These are phyloP conservation scores for Copsychus sechellarum DNA, from an alignment of 2,113 vertebrate species.

Conservation along the genomic window DNA sequence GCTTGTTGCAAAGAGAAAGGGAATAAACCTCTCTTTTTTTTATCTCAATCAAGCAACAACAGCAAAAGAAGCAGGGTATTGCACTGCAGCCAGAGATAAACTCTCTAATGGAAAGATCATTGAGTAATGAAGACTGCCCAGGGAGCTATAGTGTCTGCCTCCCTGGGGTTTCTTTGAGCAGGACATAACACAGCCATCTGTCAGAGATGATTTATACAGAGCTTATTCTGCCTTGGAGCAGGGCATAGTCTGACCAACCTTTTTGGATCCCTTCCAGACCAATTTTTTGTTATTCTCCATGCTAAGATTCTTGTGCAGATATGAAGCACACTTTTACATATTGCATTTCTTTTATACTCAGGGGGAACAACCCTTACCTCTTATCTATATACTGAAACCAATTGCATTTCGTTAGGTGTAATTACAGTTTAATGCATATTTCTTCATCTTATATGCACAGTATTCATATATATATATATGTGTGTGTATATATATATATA, in stretches of 20 bases:
- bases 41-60: rapidly evolving
- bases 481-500: no score
- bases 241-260: not conserved
- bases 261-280: not conserved
- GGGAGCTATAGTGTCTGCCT: not conserved
- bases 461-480: not conserved
- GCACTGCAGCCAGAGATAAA: not conserved
- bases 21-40: not conserved
- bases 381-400: not conserved
- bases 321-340: not conserved
- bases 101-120: not conserved
- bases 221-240: not conserved
- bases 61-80: not conserved
- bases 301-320: not conserved
- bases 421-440: not conserved
- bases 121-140: not conserved
- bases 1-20: not conserved
- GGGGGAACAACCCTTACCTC: not conserved
- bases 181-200: not conserved
- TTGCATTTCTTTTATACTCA: not conserved
- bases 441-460: not conserved
- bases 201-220: conserved; percentile 9
- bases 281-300: not conserved
- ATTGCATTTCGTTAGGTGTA: not conserved
- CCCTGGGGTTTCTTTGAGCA: not conserved